Conservation (phyloP, 2,888 invertebrate genomes). For the Cosmorhoe ocellata region DNA sequence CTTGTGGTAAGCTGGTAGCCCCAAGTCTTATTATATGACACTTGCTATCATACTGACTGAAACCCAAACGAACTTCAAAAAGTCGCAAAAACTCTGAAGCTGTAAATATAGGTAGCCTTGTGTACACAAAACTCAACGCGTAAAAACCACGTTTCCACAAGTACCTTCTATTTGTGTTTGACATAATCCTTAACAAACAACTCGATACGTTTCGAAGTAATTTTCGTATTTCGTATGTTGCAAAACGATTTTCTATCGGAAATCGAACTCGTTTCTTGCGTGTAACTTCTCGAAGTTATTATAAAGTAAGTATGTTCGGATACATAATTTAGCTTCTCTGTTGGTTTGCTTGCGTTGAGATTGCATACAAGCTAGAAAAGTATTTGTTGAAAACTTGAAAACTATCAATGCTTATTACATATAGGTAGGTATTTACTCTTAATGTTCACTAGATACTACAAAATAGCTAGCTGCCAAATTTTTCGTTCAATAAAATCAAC, state of each 20-base stretch:
- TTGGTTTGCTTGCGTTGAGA: constrained; percentile 9
- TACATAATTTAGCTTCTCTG: constrained; percentile 13
- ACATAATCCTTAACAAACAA: constrained; percentile 34
- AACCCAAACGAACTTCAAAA: no score
- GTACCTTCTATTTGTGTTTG: constrained; percentile 38
- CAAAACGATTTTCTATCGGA: constrained; percentile 44
- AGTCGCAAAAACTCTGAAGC: no score
- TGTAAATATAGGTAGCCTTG: background rate
- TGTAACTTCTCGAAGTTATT: constrained; percentile 25
- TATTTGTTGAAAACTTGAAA: no score
- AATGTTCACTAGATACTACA: no score
- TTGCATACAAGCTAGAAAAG: background rate
- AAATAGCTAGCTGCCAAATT: no score
- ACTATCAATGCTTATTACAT: no score
- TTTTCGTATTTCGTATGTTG: constrained; percentile 35
- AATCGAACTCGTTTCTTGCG: constrained; percentile 43
- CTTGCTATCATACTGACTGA: no score
- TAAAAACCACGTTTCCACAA: constrained; percentile 10
- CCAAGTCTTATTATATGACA: no score
- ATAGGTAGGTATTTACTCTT: no score
- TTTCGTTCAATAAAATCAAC: no score
- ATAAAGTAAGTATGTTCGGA: constrained; percentile 10
- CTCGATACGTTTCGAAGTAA: constrained; percentile 18
- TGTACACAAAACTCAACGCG: background rate
- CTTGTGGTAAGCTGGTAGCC: no score